These are phyloP conservation scores for Boulengeromyrus knoepffleri DNA, from an alignment of 2,113 vertebrate genomes.

Conservation along the genomic window DNA sequence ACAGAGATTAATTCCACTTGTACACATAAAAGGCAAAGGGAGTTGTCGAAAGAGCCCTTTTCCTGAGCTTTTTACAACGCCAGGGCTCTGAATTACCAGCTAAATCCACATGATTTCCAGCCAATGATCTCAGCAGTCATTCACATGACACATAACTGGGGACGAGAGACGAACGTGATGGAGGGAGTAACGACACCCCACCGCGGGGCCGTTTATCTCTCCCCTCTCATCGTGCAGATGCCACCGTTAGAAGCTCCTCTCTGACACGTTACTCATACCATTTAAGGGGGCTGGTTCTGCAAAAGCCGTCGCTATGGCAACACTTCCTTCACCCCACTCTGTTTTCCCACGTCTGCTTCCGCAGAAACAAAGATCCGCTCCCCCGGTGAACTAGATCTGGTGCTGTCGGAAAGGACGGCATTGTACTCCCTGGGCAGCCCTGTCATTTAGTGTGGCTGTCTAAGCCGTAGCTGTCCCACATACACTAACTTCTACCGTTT, in stretches of 20 bases:
- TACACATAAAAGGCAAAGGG: not conserved
- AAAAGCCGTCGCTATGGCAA: conserved; percentile 57
- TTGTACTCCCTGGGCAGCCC: not conserved
- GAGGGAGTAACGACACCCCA: conserved; percentile 43
- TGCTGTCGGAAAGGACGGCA: not conserved
- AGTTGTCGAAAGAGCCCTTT: not conserved
- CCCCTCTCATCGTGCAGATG: conserved; percentile 31
- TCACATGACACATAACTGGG: conserved; percentile 35
- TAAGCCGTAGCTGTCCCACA: not conserved
- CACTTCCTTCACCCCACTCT: conserved; percentile 25
- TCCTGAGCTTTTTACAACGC: conserved; percentile 9
- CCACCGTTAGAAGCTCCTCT: conserved; percentile 30
- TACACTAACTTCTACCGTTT: not conserved
- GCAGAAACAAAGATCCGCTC: conserved; percentile 10
- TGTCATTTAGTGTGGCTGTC: not conserved
- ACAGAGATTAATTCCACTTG: not conserved
- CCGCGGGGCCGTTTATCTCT: conserved; percentile 32
- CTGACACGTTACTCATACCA: conserved; percentile 45
- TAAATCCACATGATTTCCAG: conserved; percentile 29
- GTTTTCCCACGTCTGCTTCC: conserved; percentile 24
- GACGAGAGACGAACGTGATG: not conserved
- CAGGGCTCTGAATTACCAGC: conserved; percentile 33
- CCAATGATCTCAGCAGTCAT: conserved; percentile 19
- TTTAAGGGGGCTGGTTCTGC: conserved; percentile 33
- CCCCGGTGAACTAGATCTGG: not conserved